These are phyloP conservation scores for Galeruca laticollis DNA, from an alignment of 2,888 invertebrate species.

Conservation along the genomic window DNA sequence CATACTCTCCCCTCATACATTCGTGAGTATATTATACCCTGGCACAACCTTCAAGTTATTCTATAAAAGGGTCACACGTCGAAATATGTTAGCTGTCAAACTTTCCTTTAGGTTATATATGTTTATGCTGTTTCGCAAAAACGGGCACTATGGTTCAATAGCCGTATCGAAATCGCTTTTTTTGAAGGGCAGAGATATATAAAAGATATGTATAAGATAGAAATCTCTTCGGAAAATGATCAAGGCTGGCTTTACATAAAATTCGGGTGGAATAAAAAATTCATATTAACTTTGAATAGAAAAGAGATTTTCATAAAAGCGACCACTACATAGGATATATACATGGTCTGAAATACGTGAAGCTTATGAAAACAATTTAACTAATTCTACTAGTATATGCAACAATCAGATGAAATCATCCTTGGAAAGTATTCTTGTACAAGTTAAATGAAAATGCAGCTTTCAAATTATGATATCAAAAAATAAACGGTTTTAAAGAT, in stretches of 20 bases:
- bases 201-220: conserved; percentile 3
- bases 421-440: too few relatives aligned
- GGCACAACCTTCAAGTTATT: conserved; percentile 11
- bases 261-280: not conserved
- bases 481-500: too few relatives aligned
- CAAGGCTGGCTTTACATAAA: not conserved
- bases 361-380: too few relatives aligned
- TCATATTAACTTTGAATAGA: not conserved
- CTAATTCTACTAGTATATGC: too few relatives aligned
- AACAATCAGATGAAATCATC: too few relatives aligned
- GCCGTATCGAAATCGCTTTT: conserved; percentile 5
- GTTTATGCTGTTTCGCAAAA: conserved; percentile 28
- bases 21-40: not conserved
- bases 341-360: too few relatives aligned
- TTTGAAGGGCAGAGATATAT: conserved; percentile 2
- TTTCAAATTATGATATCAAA: too few relatives aligned
- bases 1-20: not conserved
- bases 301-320: not conserved
- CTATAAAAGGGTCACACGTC: conserved; percentile 34
- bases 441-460: too few relatives aligned
- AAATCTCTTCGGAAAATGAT: not conserved
- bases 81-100: conserved; percentile 37
- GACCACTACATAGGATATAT: too few relatives aligned
- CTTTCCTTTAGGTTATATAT: conserved; percentile 30
- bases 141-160: conserved; percentile 11